Evolutionary conservation across 1,140 invertebrate species (phyloP), one percentile per base, ranked within the genome.

Genomic region (Kradibia gibbosae): DNA sequence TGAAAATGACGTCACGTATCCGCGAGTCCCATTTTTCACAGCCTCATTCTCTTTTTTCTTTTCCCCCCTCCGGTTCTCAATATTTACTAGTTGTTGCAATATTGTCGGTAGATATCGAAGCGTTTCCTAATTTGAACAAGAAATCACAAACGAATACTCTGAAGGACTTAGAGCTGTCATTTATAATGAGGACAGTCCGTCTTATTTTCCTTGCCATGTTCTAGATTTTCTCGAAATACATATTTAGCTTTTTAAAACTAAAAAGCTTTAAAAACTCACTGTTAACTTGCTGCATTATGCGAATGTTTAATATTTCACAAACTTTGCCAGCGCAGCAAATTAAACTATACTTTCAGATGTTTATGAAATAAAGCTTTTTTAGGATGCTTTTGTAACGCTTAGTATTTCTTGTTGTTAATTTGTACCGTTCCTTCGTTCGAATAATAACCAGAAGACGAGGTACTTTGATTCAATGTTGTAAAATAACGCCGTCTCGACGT

Each of bases 1-100:
- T 76, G 83, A 85, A 71, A 72, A 75, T 82, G 77, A 65, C 78
- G 78, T 85, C 86, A 82, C 78, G 81, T 75, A 76, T 75, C 80
- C 71, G 48, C 84, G 36, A 60, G 28, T 31, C 28, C 1, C 36
- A 4, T 45, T 20, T 48, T 48, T 50, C 55, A 2, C 39, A 5
- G 8, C 39, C 17, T n/a, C 20, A n/a, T 65, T 62, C 4, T 76
- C 10, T 62, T 31, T 25, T 31, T 76, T 48, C 20, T 76, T 31
- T 36, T 74, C 39, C 13, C 31, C 62, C 36, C n/a, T 28, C 7
- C 17, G 25, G n/a, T 50, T 48, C 67, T 77, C 67, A 22, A 34
- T 75, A 55, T 34, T 76, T 62, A 17, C 28, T 55, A n/a, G n/a
- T 73, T 72, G 50, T 55, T 71, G 55, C 48, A 3, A 80, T 76